Conservation (phyloP, 2,797 vertebrate species). For the Agapornis canus region DNA sequence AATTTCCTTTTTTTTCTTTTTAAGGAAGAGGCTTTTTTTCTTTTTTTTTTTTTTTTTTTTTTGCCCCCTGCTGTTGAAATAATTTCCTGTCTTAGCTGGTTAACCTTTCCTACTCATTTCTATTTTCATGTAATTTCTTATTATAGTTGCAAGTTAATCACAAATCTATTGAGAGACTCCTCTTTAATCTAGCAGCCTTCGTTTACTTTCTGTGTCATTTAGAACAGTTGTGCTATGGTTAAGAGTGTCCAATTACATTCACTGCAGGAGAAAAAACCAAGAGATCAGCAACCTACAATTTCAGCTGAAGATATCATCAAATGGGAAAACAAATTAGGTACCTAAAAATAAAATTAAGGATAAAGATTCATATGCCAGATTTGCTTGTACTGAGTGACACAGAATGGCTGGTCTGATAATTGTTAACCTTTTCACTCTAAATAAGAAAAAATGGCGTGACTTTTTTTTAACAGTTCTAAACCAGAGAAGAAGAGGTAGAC, state of each 20-base stretch:
- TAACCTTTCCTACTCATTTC: slow-evolving; percentile 75
- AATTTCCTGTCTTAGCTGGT: slow-evolving; percentile 65
- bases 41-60: neutral
- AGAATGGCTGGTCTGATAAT: slow-evolving; percentile 53
- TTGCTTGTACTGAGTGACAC: slow-evolving; percentile 66
- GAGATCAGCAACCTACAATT: slow-evolving; percentile 61
- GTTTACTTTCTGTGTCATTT: slow-evolving; percentile 51
- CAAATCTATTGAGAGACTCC: slow-evolving; percentile 70
- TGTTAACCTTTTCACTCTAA: slow-evolving; percentile 55
- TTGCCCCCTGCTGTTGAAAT: slow-evolving; percentile 3
- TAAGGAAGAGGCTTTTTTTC: neutral
- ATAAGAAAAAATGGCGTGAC: neutral
- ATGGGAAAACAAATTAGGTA: slow-evolving; percentile 74
- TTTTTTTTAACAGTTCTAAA: neutral
- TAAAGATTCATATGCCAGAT: slow-evolving; percentile 66
- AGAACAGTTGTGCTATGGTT: slow-evolving; percentile 35
- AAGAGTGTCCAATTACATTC: slow-evolving; percentile 73
- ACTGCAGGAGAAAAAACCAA: slow-evolving; percentile 68
- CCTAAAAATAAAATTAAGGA: slow-evolving; percentile 77
- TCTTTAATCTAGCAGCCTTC: slow-evolving; percentile 64
- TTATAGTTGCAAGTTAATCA: slow-evolving; percentile 75
- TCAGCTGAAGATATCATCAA: slow-evolving; percentile 66
- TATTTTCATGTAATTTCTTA: slow-evolving; percentile 69
- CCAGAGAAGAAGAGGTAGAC: neutral
- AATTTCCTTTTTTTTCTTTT: slow-evolving; percentile 22